A percentile compares a stretch with the other conserved stretches of the same genome.
These are phyloP conservation scores for Drosophila nr. medialis DNA, from an alignment of 2,888 invertebrate species.

Conservation along the genomic window DNA sequence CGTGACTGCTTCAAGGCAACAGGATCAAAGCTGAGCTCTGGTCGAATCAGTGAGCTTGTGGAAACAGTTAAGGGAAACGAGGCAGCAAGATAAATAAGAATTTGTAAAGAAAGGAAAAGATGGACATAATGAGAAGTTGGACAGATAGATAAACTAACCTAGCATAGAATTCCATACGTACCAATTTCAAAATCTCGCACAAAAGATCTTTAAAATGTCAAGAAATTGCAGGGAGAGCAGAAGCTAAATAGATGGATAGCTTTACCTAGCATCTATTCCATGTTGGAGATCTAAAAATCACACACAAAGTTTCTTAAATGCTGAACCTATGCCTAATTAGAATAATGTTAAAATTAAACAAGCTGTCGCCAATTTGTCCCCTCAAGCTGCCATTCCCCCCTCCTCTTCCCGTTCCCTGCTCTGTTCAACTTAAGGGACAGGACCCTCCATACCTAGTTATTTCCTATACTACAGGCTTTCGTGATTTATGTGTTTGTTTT, in stretches of 20 bases:
- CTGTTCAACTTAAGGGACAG: conserved; percentile 6
- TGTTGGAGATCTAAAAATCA: background rate
- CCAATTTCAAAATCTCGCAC: background rate
- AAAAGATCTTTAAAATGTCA: background rate
- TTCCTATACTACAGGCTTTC: conserved; percentile 41
- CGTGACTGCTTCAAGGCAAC: background rate
- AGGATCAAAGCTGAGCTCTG: background rate
- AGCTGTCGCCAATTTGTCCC: conserved; percentile 4
- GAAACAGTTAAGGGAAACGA: background rate
- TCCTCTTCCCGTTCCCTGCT: background rate
- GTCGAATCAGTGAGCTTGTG: background rate
- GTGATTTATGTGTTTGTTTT: conserved; percentile 78
- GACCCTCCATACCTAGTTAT: background rate
- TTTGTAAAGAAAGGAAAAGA: background rate
- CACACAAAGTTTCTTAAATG: background rate
- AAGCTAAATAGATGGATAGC: no score
- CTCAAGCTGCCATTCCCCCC: background rate
- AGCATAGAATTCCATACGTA: background rate
- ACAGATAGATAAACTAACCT: background rate
- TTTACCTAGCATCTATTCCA: background rate
- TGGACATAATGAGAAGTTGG: background rate
- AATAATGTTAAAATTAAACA: conserved; percentile 10
- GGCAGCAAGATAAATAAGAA: background rate
- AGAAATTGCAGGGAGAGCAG: accelerated
- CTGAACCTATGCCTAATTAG: conserved; percentile 3